Conservation (phyloP, 2,113 vertebrate species). For the Tangachromis dhanisi region DNA sequence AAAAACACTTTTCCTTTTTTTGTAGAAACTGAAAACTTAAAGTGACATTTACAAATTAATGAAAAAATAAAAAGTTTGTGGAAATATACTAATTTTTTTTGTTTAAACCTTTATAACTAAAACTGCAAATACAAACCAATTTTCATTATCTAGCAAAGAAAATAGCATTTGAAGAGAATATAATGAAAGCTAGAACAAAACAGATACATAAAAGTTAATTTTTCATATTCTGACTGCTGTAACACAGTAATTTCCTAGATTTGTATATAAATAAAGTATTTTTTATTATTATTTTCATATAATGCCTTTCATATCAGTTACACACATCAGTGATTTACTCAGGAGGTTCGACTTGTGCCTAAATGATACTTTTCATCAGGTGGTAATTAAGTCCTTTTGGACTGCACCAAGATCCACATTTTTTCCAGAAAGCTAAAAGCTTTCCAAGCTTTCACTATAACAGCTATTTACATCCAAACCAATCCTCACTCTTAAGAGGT, state of each 20-base stretch:
- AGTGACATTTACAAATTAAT: not conserved
- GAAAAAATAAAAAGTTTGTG: not conserved
- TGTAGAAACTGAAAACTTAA: not conserved
- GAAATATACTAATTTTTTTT: not conserved
- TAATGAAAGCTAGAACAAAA: not conserved
- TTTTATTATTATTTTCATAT: not conserved
- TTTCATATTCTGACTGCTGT: not conserved
- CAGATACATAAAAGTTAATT: not conserved
- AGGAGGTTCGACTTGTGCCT: not conserved
- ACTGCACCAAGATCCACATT: not conserved
- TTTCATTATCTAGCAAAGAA: not conserved
- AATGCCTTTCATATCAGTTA: not conserved
- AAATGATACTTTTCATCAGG: not conserved
- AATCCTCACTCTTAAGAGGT: not conserved
- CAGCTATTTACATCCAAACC: not conserved
- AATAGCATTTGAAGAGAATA: not conserved
- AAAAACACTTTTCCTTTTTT: not conserved
- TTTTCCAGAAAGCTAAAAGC: not conserved
- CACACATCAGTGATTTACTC: not conserved
- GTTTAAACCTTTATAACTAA: not conserved
- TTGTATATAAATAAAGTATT: not conserved
- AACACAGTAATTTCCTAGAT: not conserved
- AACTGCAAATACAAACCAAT: not conserved
- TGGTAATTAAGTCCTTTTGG: not conserved
- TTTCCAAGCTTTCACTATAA: not conserved